Evolutionary conservation across 64 coral and sea anemone species (phyloP).

Genomic region (Pocillopora damicornis): DNA sequence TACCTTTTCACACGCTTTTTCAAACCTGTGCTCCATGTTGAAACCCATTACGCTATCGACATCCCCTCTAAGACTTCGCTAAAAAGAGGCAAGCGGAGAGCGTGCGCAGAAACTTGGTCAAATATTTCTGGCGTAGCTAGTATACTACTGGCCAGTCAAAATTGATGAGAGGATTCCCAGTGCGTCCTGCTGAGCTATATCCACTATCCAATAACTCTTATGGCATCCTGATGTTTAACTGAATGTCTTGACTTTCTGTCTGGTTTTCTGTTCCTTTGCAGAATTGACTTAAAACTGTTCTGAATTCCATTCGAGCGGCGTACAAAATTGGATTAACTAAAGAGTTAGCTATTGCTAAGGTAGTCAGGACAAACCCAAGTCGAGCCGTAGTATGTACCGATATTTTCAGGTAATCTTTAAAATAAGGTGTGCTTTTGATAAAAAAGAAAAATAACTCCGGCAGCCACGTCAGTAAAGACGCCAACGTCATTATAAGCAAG

Average conservation of each 20-base stretch:
- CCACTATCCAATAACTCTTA: too few species aligned
- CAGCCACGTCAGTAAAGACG: neutral
- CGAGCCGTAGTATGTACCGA: too few species aligned
- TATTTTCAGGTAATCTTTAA: neutral
- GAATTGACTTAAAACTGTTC: neutral
- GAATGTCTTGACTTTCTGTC: neutral
- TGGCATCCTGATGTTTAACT: neutral
- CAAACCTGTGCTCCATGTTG: too few species aligned
- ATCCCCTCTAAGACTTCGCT: too few species aligned
- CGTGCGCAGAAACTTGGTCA: too few species aligned
- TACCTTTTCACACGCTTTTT: too few species aligned
- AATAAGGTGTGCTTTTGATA: neutral
- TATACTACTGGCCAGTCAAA: too few species aligned
- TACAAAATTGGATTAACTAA: conserved; percentile 11
- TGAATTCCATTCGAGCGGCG: neutral
- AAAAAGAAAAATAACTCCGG: neutral
- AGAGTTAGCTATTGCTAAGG: neutral
- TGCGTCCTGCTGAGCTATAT: too few species aligned
- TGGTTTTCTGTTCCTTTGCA: neutral
- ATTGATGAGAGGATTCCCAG: too few species aligned
- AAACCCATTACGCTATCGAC: too few species aligned
- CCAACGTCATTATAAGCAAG: neutral
- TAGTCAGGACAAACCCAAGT: neutral
- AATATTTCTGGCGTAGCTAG: too few species aligned
- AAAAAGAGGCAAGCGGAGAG: too few species aligned